Evolutionary conservation across 2,113 vertebrate species (phyloP).

Genomic region (Tamias sibiricus): DNA sequence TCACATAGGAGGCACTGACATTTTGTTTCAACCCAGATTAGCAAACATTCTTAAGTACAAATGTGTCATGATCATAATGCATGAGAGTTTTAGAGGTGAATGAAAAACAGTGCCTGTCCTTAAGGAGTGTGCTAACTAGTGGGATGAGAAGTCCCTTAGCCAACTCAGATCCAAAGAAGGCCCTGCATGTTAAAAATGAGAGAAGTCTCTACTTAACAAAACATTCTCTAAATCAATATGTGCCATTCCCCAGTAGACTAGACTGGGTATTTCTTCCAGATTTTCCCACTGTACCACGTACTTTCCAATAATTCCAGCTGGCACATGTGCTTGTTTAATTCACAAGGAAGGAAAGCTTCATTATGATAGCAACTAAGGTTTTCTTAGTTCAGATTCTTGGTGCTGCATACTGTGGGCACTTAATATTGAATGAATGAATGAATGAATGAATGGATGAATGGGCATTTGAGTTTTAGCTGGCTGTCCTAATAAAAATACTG

Average conservation of each 20-base stretch:
- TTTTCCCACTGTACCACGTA: background rate
- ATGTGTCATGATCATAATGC: background rate
- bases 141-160: background rate
- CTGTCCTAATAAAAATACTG: background rate
- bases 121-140: background rate
- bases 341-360: background rate
- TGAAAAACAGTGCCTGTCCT: background rate
- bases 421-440: background rate
- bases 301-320: background rate
- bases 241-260: background rate
- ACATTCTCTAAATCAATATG: background rate
- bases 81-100: background rate
- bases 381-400: background rate
- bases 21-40: conserved; percentile 45
- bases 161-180: background rate
- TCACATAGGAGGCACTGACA: background rate
- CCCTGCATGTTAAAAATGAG: background rate
- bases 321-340: background rate
- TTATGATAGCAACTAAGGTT: background rate
- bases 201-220: background rate
- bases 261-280: background rate
- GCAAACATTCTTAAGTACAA: background rate
- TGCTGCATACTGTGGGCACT: background rate
- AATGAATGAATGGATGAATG: background rate
- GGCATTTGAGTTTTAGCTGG: background rate